Base-by-base conservation (phyloP, 64 coral and sea anemone genomes). In the Dendrophyllia cribrosa region DNA sequence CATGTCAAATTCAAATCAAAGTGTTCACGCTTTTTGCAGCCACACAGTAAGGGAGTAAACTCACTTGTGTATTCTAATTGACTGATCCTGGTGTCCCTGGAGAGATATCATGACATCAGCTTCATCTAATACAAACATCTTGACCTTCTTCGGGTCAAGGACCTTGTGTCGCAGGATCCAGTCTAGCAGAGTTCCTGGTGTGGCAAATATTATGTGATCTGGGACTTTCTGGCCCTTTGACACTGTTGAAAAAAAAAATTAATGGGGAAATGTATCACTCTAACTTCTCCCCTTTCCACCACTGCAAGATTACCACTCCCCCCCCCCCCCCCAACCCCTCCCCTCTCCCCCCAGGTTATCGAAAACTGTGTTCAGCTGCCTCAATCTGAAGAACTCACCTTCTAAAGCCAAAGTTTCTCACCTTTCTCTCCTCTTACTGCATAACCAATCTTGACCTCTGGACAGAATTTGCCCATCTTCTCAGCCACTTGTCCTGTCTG, bases 11-110 rank as follows among this genome's bases (percentile, higher is more conserved):
- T 34, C 34, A 34, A 34, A 34, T 34, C 34, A 34, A 34, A 34
- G 34, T 34, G 34, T 34, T 34, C 34, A 34, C 34, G 34, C 34
- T 34, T 34, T 34, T 34, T 34, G 34, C 34, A 34, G 34, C 34
- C 34, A 34, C 3, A 56, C 53, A 56, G 12, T 9, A 56, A 12
- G 3, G 5, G 12, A 56, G 53, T 56, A 56, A 1, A 93, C 96
- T 93, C 51, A 98, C 96, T 94, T 99, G 84, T 96, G 97, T 66
- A 99, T 92, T 66, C 97, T 96, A 51, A 99, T 91, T n/a, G 91
- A 99, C 58, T 99, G 97, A 45, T 99, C 97, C 59, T 94, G 91
- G 43, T 99, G 97, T 3, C 97, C 97, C 59, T 93, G 91, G 26
- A 91, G 6, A 43, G 94, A 94, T 59, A 99, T 99, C 94, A 99